These are phyloP conservation scores for Plectrocnemia conspersa DNA, from an alignment of 1,140 invertebrate genomes.

Conservation along the genomic window DNA sequence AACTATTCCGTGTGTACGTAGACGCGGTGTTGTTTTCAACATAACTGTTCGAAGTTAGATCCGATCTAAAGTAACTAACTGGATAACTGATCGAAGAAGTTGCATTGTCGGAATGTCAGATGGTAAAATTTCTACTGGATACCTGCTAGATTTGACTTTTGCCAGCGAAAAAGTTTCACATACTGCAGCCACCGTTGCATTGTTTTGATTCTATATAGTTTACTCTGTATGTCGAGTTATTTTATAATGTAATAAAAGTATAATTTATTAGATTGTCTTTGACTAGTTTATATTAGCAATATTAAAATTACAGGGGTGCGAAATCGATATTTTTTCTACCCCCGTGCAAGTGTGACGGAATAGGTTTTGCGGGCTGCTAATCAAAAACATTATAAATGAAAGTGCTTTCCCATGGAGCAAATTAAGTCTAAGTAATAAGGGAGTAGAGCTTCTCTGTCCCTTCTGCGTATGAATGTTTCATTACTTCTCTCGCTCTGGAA, in stretches of 20 bases:
- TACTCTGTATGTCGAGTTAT: too few relatives aligned
- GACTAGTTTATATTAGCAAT: background rate
- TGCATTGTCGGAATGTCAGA: constrained; percentile 4
- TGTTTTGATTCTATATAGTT: too few relatives aligned
- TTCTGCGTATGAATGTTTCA: constrained; percentile 35
- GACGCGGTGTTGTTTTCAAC: background rate
- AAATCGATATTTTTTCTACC: too few relatives aligned
- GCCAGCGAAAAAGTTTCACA: too few relatives aligned
- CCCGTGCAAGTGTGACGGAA: constrained; percentile 9
- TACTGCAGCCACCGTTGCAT: too few relatives aligned
- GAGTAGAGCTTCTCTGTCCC: constrained; percentile 25
- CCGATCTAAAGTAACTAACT: constrained; percentile 4
- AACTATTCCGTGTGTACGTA: constrained; percentile 26
- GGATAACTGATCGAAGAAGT: constrained; percentile 9
- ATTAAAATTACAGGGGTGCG: background rate
- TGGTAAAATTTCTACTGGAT: constrained; percentile 7
- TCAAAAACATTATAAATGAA: constrained; percentile 35
- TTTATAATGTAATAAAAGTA: too few relatives aligned
- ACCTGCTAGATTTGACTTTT: too few relatives aligned
- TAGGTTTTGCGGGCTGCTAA: constrained; percentile 24
- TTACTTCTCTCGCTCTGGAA: constrained; percentile 30
- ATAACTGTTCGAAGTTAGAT: background rate
- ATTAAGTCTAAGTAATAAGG: constrained; percentile 34
- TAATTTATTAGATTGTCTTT: too few relatives aligned
- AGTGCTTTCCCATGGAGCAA: constrained; percentile 34